Percentiles rank a stretch among this genome's conserved stretches.
These are phyloP conservation scores for Apostichopus japonicus DNA, from an alignment of 35 echinoderm and acorn worm genomes.

Conservation along the genomic window DNA sequence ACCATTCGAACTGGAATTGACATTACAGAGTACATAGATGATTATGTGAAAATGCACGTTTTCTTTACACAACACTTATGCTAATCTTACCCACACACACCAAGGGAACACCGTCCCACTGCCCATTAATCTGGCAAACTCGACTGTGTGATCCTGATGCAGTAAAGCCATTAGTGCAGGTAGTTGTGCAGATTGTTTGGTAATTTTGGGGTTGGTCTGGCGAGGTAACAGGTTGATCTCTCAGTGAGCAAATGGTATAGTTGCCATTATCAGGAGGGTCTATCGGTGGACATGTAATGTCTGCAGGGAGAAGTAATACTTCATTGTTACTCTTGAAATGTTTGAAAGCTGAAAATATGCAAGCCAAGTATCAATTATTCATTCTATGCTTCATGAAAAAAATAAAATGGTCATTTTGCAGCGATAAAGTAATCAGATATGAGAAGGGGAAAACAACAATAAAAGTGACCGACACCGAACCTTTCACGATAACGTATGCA, in stretches of 20 bases:
- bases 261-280: background rate
- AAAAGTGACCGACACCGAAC: too few relatives aligned
- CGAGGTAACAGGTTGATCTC: background rate
- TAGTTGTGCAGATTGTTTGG: background rate
- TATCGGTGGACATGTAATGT: background rate
- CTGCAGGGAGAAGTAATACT: background rate
- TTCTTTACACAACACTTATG: too few relatives aligned
- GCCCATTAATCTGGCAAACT: background rate
- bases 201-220: background rate
- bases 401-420: too few relatives aligned
- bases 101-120: constrained; percentile 3
- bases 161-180: background rate
- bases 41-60: too few relatives aligned
- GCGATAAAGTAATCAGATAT: too few relatives aligned
- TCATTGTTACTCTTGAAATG: background rate
- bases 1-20: too few relatives aligned
- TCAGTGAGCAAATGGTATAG: background rate
- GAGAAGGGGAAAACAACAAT: too few relatives aligned
- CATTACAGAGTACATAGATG: too few relatives aligned
- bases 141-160: background rate
- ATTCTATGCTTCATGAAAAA: too few relatives aligned
- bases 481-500: too few relatives aligned
- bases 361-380: too few relatives aligned
- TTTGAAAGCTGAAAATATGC: too few relatives aligned
- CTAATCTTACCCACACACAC: background rate